Evolutionary conservation across 2,888 invertebrate species (phyloP), one percentile per base, ranked within the genome.

Genomic region (Metallyticus violacea): DNA sequence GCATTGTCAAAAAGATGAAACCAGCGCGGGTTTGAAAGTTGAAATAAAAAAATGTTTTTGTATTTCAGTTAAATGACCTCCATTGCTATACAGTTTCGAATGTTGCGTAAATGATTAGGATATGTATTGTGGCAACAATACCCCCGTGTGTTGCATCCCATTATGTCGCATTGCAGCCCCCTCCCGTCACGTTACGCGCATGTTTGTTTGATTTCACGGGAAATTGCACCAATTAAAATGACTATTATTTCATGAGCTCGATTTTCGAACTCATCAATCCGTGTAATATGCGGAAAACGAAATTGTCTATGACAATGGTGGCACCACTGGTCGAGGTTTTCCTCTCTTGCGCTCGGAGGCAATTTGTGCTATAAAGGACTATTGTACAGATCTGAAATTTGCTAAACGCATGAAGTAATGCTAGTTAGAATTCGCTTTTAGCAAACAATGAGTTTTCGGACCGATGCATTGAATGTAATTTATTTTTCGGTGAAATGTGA

Each of bases 191-290:
- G 28, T 62, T 77, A 28, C 40, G 40, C 40, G 40, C 40, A 62
- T 77, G 7, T 77, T 83, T 83, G 83, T 83, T 83, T 77, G 87
- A 85, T 87, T 87, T 87, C 79, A 87, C 85, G 87, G 77, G 62
- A 87, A 87, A 87, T 87, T 87, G 81, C 85, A 77, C 77, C 87
- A 87, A 87, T 87, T 85, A 87, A 87, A 87, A 87, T 79, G 86
- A 62, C 27, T 77, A 81, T 81, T 78, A 82, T 62, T 27, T 77
- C 29, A 40, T 27, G 77, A 29, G 84, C 77, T 77, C 28, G 76
- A 83, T 81, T 85, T 86, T 88, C 85, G 77, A 86, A 86, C 77
- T 26, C 87, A 86, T 22, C 62, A 86, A 77, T 86, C 81, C 85
- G 85, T 86, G 77, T 86, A 85, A 85, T 85, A 62, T 62, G 81